Percentiles rank a stretch among this genome's conserved stretches.
Conservation (phyloP, 2,888 invertebrate genomes). For the Epistrophe eligans region DNA sequence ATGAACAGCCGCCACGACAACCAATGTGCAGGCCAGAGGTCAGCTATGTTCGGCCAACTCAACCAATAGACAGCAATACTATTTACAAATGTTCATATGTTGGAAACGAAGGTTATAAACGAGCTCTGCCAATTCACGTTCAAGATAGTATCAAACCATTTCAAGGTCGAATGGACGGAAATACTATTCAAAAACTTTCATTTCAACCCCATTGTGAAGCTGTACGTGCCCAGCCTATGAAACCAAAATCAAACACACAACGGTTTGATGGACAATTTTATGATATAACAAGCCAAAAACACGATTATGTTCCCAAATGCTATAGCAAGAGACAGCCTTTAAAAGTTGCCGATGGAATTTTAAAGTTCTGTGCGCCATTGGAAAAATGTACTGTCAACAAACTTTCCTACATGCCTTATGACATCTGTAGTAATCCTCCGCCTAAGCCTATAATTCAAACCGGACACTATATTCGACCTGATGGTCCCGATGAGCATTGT, state of each 20-base stretch:
- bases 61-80: conserved; percentile 86
- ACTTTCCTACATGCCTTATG: conserved; percentile 82
- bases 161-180: conserved; percentile 83
- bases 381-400: conserved; percentile 82
- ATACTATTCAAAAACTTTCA: conserved; percentile 85
- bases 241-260: conserved; percentile 80
- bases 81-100: conserved; percentile 88
- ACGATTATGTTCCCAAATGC: conserved; percentile 89
- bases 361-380: conserved; percentile 79
- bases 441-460: conserved; percentile 79
- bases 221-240: conserved; percentile 79
- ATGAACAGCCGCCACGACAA: conserved; percentile 81
- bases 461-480: conserved; percentile 78
- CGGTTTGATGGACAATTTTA: conserved; percentile 86
- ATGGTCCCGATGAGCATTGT: conserved; percentile 80
- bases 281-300: conserved; percentile 89
- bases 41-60: conserved; percentile 85
- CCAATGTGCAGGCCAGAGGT: conserved; percentile 80
- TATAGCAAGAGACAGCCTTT: conserved; percentile 81
- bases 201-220: conserved; percentile 81
- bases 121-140: conserved; percentile 84
- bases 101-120: conserved; percentile 84
- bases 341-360: conserved; percentile 78
- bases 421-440: conserved; percentile 81
- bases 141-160: conserved; percentile 84